These are phyloP conservation scores for Furnarius figulus DNA, from an alignment of 2,113 vertebrate genomes.

Conservation along the genomic window DNA sequence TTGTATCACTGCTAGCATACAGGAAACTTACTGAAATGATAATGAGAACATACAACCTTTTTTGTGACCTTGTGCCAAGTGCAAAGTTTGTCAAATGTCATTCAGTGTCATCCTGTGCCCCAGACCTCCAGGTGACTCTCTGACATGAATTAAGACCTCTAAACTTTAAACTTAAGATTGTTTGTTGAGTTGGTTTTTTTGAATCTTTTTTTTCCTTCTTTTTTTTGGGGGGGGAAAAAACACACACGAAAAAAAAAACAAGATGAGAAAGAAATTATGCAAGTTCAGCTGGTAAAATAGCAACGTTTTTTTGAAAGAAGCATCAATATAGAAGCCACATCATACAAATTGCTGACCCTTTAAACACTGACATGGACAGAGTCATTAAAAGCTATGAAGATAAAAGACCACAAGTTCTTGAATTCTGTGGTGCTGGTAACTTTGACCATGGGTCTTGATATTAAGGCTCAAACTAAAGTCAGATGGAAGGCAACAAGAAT, in stretches of 20 bases:
- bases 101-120: neutral
- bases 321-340: neutral
- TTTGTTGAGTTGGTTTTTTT: neutral
- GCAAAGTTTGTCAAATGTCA: neutral
- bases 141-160: neutral
- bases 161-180: neutral
- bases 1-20: neutral
- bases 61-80: neutral
- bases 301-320: neutral
- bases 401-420: neutral
- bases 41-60: neutral
- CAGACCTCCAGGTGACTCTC: neutral
- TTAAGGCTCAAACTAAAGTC: neutral
- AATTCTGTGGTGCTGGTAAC: neutral
- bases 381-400: neutral
- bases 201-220: too few species aligned
- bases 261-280: neutral
- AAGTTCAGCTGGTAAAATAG: neutral
- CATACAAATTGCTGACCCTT: neutral
- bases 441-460: neutral
- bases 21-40: neutral
- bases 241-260: neutral
- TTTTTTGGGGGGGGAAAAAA: too few species aligned
- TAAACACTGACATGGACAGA: neutral
- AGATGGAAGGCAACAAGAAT: neutral